Evolutionary conservation across 2,113 vertebrate species (phyloP).

Genomic region (Toxotes chatareus): DNA sequence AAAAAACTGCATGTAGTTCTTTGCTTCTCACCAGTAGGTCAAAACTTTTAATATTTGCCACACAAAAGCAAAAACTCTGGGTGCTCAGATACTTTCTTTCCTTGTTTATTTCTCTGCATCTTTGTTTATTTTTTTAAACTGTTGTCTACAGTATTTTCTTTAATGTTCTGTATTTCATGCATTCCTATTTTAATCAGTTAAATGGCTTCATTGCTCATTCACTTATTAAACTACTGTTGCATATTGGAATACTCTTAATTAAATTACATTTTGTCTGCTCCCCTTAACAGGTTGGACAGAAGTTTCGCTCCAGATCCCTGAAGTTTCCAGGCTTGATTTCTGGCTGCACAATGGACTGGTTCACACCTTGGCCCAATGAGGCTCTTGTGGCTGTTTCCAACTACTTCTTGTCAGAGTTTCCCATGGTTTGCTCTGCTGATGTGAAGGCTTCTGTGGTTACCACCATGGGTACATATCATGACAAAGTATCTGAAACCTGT

Average conservation of each 20-base stretch:
- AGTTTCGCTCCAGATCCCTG: conserved; percentile 85
- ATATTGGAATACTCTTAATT: neutral
- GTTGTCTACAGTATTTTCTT: neutral
- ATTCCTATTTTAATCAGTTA: neutral
- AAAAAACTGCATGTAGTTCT: conserved; percentile 87
- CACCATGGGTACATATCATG: conserved; percentile 87
- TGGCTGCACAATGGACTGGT: conserved; percentile 90
- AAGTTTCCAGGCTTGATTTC: conserved; percentile 89
- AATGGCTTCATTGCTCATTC: neutral
- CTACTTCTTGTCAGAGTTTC: conserved; percentile 84
- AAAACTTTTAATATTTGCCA: neutral
- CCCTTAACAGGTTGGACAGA: conserved; percentile 81
- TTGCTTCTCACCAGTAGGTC: conserved; percentile 86
- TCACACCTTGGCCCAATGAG: conserved; percentile 86
- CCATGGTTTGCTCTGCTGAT: conserved; percentile 83
- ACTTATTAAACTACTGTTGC: neutral
- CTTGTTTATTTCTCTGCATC: conserved; percentile 2
- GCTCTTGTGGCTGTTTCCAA: conserved; percentile 87
- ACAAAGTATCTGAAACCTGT: conserved; percentile 84
- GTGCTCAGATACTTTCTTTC: neutral
- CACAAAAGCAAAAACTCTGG: neutral
- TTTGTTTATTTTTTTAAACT: rapidly evolving
- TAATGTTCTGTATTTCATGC: neutral
- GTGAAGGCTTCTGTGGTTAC: conserved; percentile 84
- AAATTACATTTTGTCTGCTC: neutral